These are phyloP conservation scores for Lampris megalopsis DNA, from an alignment of 2,113 vertebrate genomes.

Conservation along the genomic window DNA sequence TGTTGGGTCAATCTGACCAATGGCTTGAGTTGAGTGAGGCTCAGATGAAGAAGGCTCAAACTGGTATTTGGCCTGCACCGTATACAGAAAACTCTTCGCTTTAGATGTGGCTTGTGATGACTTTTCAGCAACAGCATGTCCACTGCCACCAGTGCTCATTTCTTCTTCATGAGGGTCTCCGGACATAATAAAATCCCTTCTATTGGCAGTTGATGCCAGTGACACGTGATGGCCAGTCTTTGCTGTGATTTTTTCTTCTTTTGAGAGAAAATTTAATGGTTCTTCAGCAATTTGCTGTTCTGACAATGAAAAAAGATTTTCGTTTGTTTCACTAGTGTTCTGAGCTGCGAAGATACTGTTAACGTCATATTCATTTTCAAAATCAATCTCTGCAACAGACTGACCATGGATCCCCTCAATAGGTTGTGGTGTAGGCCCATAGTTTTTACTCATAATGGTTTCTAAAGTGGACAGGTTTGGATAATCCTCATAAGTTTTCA, in stretches of 20 bases:
- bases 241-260: conserved; percentile 21
- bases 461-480: conserved; percentile 4
- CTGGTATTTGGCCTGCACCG: conserved; percentile 10
- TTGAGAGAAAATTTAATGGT: conserved; percentile 17
- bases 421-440: not conserved
- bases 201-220: conserved; percentile 1
- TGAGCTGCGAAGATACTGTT: conserved; percentile 1
- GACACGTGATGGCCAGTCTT: conserved; percentile 33
- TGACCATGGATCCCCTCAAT: not conserved
- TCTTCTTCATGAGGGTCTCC: conserved; percentile 23
- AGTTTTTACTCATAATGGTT: conserved; percentile 1
- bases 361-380: conserved; percentile 16
- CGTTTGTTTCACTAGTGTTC: conserved; percentile 1
- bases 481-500: conserved; percentile 1
- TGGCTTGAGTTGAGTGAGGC: conserved; percentile 6
- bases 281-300: not conserved
- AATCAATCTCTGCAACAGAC: conserved; percentile 7
- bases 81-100: not conserved
- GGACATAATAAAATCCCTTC: not conserved
- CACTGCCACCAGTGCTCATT: not conserved
- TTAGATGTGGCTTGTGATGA: conserved; percentile 16
- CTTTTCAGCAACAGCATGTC: conserved; percentile 19
- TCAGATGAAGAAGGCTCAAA: conserved; percentile 32
- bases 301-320: conserved; percentile 1
- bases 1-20: conserved; percentile 9